Base-by-base conservation (phyloP, 2,797 vertebrate genomes). In the Orientallactaga sibirica region DNA sequence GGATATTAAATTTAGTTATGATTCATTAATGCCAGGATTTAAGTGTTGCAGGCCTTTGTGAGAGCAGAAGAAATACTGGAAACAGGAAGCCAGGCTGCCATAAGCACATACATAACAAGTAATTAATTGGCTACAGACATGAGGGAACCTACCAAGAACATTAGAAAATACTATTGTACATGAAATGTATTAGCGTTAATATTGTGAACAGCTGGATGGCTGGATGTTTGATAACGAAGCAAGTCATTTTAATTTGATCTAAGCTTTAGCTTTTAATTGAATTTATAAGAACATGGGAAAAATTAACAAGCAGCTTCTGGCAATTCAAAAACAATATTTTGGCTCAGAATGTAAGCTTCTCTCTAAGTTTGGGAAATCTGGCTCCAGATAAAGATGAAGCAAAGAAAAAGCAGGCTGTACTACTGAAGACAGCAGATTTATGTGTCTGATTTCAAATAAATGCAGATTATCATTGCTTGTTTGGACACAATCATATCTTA, bases 11-110 rank as follows among this genome's bases (percentile, higher is more conserved):
- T 85, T 71, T 90, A 90, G 71, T 78, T 96, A 87, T 96, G 82
- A 92, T 64, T 6, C 20, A 80, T 7, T 19, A 94, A 76, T 70
- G 14, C 92, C 81, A 94, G 97, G 89, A 91, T 95, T 97, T 94
- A 81, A 97, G 91, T 96, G 52, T 94, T 95, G 74, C 74, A 92
- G 85, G 81, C 68, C 81, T 95, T 83, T 97, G 76, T 91, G 88
- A 86, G 75, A 91, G 75, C 22, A 82, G 97, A 98, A 98, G 61
- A 75, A 88, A 84, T 96, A 94, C 77, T 95, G 96, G 92, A 97
- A 96, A 96, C 86, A 96, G 97, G 97, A 97, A 98, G 92, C 37
- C 18, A 86, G 95, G 86, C 95, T 97, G 97, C 97, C 97, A 97
- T 94, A 90, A 97, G 58, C 80, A 97, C 68, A 92, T 66, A 94